These are phyloP conservation scores for Myocastor coypus DNA, from an alignment of 2,113 vertebrate genomes.

Conservation along the genomic window DNA sequence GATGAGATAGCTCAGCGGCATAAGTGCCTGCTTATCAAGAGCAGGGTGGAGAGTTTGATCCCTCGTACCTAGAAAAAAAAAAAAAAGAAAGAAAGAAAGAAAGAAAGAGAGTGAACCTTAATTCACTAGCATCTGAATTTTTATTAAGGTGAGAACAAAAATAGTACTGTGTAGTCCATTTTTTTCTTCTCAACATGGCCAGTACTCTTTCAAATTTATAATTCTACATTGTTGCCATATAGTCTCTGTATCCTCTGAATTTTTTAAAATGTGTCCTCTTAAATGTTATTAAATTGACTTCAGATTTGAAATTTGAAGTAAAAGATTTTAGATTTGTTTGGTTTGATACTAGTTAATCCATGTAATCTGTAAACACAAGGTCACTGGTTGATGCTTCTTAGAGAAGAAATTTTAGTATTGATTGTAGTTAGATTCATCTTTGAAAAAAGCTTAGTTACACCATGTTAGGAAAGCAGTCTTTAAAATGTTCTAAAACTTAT, in stretches of 20 bases:
- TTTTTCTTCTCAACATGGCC: background rate
- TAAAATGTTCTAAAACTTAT: background rate
- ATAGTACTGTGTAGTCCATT: background rate
- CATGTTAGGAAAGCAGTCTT: slow-evolving; percentile 18
- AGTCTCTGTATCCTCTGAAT: slow-evolving; percentile 6
- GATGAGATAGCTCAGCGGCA: too few relatives aligned
- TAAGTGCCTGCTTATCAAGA: too few relatives aligned
- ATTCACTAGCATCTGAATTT: slow-evolving; percentile 53
- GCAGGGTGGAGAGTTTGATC: too few relatives aligned
- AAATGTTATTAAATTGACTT: slow-evolving; percentile 59
- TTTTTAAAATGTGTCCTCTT: slow-evolving; percentile 51
- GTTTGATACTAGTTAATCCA: background rate
- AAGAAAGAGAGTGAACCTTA: slow-evolving; percentile 50
- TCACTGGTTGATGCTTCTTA: slow-evolving; percentile 23
- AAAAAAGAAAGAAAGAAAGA: too few relatives aligned
- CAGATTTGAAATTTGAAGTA: slow-evolving; percentile 65
- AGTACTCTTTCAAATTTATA: background rate
- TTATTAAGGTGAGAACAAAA: slow-evolving; percentile 55
- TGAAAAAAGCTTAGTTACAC: slow-evolving; percentile 20
- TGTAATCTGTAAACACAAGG: slow-evolving; percentile 44
- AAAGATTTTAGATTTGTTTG: slow-evolving; percentile 43
- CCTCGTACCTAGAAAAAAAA: too few relatives aligned
- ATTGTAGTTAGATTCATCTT: background rate
- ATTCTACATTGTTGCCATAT: slow-evolving; percentile 30
- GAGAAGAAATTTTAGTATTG: slow-evolving; percentile 57